Conservation (phyloP, 2,113 vertebrate species). For the Typhlomys cinereus region DNA sequence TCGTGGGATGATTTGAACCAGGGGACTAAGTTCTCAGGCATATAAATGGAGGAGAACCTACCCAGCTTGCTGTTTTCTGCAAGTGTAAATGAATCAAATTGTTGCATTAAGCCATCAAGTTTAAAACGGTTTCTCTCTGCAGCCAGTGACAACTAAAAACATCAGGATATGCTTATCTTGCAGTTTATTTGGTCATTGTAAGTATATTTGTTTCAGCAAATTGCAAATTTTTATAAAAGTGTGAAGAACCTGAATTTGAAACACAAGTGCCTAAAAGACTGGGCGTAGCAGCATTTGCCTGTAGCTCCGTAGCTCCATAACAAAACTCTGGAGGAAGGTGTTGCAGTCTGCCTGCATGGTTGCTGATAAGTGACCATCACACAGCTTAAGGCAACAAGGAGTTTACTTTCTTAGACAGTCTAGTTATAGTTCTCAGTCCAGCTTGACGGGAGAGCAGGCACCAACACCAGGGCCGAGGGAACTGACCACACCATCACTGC, state of each 20-base stretch:
- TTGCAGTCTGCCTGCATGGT: too few species aligned
- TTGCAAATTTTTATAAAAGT: background rate
- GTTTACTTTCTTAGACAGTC: too few species aligned
- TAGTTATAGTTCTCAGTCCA: too few species aligned
- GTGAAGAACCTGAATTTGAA: background rate
- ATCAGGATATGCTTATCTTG: background rate
- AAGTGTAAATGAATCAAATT: background rate
- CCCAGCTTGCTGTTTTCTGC: background rate
- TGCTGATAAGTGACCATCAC: too few species aligned
- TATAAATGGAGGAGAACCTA: background rate
- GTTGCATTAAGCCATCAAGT: background rate
- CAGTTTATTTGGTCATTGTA: background rate
- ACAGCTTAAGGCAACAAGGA: too few species aligned
- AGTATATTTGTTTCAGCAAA: background rate
- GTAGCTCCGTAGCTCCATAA: too few species aligned
- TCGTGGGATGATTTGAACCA: background rate
- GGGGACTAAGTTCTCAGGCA: background rate
- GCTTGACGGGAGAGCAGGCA: too few species aligned
- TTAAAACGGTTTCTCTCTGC: background rate
- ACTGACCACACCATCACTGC: too few species aligned
- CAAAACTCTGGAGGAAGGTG: too few species aligned
- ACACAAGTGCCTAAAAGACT: background rate
- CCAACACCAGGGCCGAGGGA: too few species aligned
- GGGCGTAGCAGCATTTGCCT: background rate
- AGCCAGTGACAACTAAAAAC: background rate